Evolutionary conservation across 2,113 vertebrate genomes (phyloP).

Genomic region (Rutilus rutilus): DNA sequence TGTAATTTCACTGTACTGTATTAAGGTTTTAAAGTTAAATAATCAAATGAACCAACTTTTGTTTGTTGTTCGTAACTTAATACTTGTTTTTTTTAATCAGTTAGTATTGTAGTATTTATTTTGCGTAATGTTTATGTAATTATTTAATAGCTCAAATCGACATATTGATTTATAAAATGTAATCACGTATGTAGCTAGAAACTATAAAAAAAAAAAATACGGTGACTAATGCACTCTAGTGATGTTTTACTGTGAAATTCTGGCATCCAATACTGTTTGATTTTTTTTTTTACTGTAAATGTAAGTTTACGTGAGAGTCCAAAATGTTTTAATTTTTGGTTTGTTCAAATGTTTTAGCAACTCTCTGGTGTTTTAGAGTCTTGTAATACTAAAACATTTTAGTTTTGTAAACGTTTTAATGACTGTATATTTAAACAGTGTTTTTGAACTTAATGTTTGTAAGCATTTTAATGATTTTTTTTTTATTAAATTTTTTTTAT

Average conservation of each 20-base stretch:
- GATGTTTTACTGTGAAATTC: no score
- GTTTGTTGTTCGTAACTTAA: not conserved
- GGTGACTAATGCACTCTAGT: no score
- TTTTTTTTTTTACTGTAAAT: no score
- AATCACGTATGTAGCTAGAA: no score
- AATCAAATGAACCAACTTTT: not conserved
- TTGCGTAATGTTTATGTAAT: no score
- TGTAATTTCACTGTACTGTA: not conserved
- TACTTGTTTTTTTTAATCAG: not conserved
- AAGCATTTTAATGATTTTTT: not conserved
- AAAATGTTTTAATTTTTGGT: not conserved
- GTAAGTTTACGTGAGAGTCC: no score
- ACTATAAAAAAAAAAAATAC: no score
- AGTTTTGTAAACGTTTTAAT: not conserved
- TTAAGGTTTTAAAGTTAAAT: not conserved
- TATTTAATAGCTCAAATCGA: no score
- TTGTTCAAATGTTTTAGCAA: not conserved
- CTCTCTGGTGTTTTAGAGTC: not conserved
- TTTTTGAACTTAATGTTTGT: not conserved
- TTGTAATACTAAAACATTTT: not conserved
- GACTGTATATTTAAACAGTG: not conserved
- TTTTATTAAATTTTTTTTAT: conserved; percentile 1
- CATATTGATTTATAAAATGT: no score
- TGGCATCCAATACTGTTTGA: no score
- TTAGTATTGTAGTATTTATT: not conserved